Conservation (phyloP, 2,113 vertebrate species). For the Falco punctatus region DNA sequence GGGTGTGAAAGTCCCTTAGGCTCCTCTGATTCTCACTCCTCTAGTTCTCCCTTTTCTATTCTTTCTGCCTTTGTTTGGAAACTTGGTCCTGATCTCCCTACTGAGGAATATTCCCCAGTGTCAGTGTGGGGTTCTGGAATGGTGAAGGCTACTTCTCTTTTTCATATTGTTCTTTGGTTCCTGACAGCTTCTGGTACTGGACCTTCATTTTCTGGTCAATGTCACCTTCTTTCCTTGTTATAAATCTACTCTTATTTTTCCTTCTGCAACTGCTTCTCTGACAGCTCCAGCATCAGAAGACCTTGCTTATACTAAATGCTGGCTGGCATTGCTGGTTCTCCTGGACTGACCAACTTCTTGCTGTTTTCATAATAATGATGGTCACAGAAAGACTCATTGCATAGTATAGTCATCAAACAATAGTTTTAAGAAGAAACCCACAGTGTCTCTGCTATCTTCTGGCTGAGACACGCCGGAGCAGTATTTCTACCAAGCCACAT, state of each 20-base stretch:
- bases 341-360: rapidly evolving
- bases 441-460: neutral
- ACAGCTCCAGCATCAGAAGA: neutral
- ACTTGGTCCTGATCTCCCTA: neutral
- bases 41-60: neutral
- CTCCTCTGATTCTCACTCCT: neutral
- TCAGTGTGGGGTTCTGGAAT: neutral
- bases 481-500: neutral
- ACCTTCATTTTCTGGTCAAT: neutral
- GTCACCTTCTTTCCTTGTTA: neutral
- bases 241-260: neutral
- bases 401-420: neutral
- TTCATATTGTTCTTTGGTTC: neutral
- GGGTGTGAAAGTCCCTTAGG: neutral
- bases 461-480: neutral
- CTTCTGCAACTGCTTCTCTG: neutral
- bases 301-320: too few relatives aligned
- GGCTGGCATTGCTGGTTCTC: neutral
- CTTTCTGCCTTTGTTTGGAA: neutral
- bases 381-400: neutral
- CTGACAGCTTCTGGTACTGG: neutral
- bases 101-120: neutral
- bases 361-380: rapidly evolving
- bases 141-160: neutral
- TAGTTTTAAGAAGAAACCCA: neutral